A percentile compares a stretch with the other conserved stretches of the same genome.
Evolutionary conservation across 2,113 vertebrate species (phyloP).

Genomic region (Chaetorhynchus papuensis): DNA sequence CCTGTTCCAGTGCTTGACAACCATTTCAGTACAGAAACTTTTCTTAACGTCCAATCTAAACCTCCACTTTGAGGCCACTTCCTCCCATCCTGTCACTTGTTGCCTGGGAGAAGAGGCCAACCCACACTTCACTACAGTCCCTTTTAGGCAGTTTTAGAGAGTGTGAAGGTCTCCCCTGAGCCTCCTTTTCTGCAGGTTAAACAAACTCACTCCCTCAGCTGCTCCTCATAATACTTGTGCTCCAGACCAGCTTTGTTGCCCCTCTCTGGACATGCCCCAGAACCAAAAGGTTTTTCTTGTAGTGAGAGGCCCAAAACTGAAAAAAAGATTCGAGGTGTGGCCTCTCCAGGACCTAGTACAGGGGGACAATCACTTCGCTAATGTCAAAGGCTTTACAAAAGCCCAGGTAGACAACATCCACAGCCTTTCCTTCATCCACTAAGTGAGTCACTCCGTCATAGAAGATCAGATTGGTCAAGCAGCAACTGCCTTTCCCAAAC

Average conservation of each 20-base stretch:
- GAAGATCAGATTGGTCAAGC: background rate
- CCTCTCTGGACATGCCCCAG: background rate
- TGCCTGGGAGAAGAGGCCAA: background rate
- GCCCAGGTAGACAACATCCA: background rate
- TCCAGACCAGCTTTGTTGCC: background rate
- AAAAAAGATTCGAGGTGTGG: accelerated
- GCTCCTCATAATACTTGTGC: background rate
- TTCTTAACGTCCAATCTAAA: background rate
- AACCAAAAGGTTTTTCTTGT: background rate
- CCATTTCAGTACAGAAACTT: background rate
- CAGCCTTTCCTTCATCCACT: background rate
- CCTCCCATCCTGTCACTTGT: background rate
- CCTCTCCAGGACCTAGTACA: background rate
- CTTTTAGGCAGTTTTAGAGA: background rate
- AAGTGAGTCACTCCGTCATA: background rate
- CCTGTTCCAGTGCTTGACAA: background rate
- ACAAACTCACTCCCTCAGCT: background rate
- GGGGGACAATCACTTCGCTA: background rate
- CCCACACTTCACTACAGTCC: background rate
- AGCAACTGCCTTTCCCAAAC: background rate
- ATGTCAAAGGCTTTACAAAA: background rate
- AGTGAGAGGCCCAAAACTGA: background rate
- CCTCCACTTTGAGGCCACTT: background rate
- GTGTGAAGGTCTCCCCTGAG: accelerated
- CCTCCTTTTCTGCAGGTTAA: background rate